Evolutionary conservation across 1,140 invertebrate species (phyloP).

Genomic region (Aplysia californica): DNA sequence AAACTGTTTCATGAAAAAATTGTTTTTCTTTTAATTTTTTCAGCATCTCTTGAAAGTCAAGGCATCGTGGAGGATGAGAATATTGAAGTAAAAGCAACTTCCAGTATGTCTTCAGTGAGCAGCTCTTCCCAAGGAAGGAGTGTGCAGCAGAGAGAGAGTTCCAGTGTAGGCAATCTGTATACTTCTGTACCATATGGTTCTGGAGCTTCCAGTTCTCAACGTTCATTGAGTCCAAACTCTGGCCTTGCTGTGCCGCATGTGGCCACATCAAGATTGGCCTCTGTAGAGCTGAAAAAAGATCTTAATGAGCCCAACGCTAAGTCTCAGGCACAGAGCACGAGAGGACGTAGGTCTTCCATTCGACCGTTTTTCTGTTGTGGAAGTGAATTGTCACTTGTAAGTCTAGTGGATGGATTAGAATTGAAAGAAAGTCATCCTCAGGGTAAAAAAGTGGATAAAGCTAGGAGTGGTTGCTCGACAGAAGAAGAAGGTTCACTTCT

Average conservation of each 20-base stretch:
- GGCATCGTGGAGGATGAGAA: not conserved
- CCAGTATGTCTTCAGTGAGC: not conserved
- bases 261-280: not conserved
- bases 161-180: too few species aligned
- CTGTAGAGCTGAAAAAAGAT: not conserved
- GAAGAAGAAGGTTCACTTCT: conserved; percentile 8
- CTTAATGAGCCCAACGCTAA: not conserved
- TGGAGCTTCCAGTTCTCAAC: too few species aligned
- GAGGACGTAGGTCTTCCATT: conserved; percentile 52
- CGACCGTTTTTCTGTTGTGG: conserved; percentile 64
- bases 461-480: not conserved
- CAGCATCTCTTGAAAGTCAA: not conserved
- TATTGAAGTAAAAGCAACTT: not conserved
- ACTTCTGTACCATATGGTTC: too few species aligned
- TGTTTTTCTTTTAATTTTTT: too few species aligned
- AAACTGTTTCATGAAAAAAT: not conserved
- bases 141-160: too few species aligned
- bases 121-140: too few species aligned
- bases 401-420: conserved; percentile 40
- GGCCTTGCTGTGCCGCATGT: too few species aligned
- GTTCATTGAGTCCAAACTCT: too few species aligned
- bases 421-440: conserved; percentile 5
- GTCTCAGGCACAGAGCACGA: conserved; percentile 23
- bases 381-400: conserved; percentile 59
- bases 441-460: not conserved